Evolutionary conservation across 1,140 invertebrate species (phyloP).

Genomic region (Lepidostoma basale): DNA sequence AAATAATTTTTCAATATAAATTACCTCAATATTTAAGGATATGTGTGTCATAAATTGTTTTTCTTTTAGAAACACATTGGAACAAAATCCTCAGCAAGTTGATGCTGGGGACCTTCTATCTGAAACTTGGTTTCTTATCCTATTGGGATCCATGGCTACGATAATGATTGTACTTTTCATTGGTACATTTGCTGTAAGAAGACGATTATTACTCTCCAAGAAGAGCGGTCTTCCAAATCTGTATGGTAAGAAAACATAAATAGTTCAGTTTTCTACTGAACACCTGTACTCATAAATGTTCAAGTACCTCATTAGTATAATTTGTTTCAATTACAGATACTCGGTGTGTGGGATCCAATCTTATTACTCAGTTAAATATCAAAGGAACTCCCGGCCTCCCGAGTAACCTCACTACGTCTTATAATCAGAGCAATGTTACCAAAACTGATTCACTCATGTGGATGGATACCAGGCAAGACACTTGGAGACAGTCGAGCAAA

Average conservation of each 20-base stretch:
- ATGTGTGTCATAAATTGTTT: no score
- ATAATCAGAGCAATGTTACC: slow-evolving; percentile 59
- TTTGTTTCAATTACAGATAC: slow-evolving; percentile 28
- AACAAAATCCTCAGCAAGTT: slow-evolving; percentile 51
- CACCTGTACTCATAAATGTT: no score
- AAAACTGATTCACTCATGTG: slow-evolving; percentile 63
- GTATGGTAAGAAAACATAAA: slow-evolving; percentile 50
- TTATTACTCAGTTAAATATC: slow-evolving; percentile 61
- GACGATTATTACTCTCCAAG: slow-evolving; percentile 65
- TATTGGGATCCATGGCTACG: slow-evolving; percentile 74
- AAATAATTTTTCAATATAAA: no score
- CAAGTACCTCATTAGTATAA: no score
- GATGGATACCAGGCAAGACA: slow-evolving; percentile 49
- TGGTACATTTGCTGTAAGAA: slow-evolving; percentile 67
- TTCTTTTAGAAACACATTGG: slow-evolving; percentile 28
- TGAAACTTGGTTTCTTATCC: slow-evolving; percentile 79
- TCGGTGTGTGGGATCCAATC: slow-evolving; percentile 51
- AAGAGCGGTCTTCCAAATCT: slow-evolving; percentile 52
- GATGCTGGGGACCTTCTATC: slow-evolving; percentile 64
- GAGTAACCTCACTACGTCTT: slow-evolving; percentile 57
- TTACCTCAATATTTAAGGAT: no score
- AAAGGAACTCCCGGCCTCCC: slow-evolving; percentile 59
- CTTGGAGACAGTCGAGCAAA: slow-evolving; percentile 37
- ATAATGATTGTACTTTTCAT: slow-evolving; percentile 76
- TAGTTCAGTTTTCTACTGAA: no score